Evolutionary conservation across 1,140 invertebrate species (phyloP).

Genomic region (Aphelenchoides besseyi): DNA sequence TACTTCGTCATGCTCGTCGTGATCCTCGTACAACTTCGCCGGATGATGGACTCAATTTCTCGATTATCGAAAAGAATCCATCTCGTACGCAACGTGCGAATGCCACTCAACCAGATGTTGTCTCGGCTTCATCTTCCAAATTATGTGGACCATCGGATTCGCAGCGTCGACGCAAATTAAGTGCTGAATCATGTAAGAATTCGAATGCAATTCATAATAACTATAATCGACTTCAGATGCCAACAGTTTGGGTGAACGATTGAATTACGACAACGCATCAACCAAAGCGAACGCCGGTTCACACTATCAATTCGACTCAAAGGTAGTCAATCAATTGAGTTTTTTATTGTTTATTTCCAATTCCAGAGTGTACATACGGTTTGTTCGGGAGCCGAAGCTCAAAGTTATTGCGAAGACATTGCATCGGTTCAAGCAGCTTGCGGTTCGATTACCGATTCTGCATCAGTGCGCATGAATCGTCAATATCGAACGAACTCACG

Average conservation of each 20-base stretch:
- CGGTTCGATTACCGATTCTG: constrained; percentile 16
- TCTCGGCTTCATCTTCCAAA: constrained; percentile 24
- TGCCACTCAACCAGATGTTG: constrained; percentile 11
- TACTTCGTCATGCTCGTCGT: not conserved
- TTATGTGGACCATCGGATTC: constrained; percentile 15
- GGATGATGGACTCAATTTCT: not conserved
- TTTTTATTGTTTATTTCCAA: constrained; percentile 12
- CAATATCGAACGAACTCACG: constrained; percentile 1
- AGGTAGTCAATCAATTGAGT: constrained; percentile 44
- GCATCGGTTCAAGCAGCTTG: not conserved
- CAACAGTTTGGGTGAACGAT: constrained; percentile 50
- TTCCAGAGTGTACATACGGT: constrained; percentile 57
- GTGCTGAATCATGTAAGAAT: not conserved
- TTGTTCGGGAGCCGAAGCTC: constrained; percentile 42
- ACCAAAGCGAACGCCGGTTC: constrained; percentile 58
- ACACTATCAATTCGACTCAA: constrained; percentile 59
- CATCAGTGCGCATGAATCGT: not conserved
- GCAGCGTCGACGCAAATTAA: not conserved
- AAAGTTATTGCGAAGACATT: constrained; percentile 42
- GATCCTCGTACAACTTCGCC: not conserved
- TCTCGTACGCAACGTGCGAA: not conserved
- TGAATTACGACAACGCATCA: constrained; percentile 59
- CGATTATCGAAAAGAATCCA: not conserved
- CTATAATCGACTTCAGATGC: constrained; percentile 28
- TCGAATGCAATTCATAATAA: not conserved